Evolutionary conservation across 2,797 vertebrate species (phyloP), one percentile per base, ranked within the genome.

Genomic region (Oreochromis mossambicus): DNA sequence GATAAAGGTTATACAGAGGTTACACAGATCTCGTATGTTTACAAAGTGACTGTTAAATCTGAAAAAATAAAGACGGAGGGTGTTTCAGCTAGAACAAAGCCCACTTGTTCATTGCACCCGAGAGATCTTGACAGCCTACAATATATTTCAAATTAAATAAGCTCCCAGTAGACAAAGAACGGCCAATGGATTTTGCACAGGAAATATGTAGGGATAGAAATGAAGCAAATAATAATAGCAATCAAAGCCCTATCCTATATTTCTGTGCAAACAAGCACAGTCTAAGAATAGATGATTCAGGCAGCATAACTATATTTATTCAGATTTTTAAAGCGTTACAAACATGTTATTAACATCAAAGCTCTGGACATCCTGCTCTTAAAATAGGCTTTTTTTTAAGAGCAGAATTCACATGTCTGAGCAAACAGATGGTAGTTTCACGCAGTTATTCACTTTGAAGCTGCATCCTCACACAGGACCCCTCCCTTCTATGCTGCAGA

Each of bases 361-460:
- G 87, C 79, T 17, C 76, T 66, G 68, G 88, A 38, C 75, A 61
- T 66, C 73, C 41, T 68, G 63, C 58, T 90, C 78, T 87, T 68
- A 80, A 87, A 88, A 87, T 88, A 83, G 83, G 54, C 63, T 29
- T 17, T 75, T 54, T 68, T 38, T 34, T 79, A 90, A 83, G 83
- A 9, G 7, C 79, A 36, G 55, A 79, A 83, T 78, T 90, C 63
- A 68, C 70, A 79, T 8, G 24, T 92, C 55, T 75, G 81, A 87
- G 83, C 76, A 85, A 93, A 90, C 90, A 92, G 83, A 92, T 88
- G 88, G 79, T 86, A 78, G 84, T 87, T 92, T 87, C 85, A 84
- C 82, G 83, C 80, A 88, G 84, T 90, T 91, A 89, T 93, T 94
- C 89, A 90, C 93, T 94, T 94, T 94, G 90, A 92, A 92, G 90